Percentiles rank a stretch among this genome's conserved stretches.
These are phyloP conservation scores for Marmota monax DNA, from an alignment of 2,113 vertebrate genomes.

Conservation along the genomic window DNA sequence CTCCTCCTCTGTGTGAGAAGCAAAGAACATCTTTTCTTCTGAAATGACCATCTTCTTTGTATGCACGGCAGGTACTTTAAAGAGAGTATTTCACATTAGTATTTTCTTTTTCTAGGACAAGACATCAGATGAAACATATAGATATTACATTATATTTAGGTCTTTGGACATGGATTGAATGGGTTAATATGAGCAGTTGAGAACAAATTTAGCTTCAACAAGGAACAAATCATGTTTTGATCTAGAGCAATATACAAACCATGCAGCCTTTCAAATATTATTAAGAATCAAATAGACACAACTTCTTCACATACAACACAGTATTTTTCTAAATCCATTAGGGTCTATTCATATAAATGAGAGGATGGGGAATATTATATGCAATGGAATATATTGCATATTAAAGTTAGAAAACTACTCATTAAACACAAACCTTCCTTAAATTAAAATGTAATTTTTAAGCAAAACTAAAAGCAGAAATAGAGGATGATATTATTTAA, in stretches of 20 bases:
- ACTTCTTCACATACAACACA: slow-evolving; percentile 73
- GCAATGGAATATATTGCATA: slow-evolving; percentile 16
- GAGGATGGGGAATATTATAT: slow-evolving; percentile 55
- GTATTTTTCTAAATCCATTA: slow-evolving; percentile 57
- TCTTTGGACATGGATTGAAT: slow-evolving; percentile 75
- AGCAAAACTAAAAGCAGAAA: slow-evolving; percentile 53
- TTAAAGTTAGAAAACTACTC: slow-evolving; percentile 71
- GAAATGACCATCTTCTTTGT: slow-evolving; percentile 88
- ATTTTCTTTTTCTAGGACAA: slow-evolving; percentile 72
- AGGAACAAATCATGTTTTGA: slow-evolving; percentile 49
- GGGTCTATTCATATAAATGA: slow-evolving; percentile 53
- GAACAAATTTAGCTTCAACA: slow-evolving; percentile 46
- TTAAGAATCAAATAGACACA: slow-evolving; percentile 76
- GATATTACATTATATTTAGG: slow-evolving; percentile 37
- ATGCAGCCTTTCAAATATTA: slow-evolving; percentile 67
- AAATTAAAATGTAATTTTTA: slow-evolving; percentile 56
- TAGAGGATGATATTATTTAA: slow-evolving; percentile 60
- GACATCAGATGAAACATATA: slow-evolving; percentile 66
- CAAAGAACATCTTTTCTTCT: slow-evolving; percentile 91
- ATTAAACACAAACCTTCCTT: slow-evolving; percentile 62
- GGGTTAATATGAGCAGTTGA: slow-evolving; percentile 76
- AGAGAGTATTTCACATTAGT: slow-evolving; percentile 86
- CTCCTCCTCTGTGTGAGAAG: slow-evolving; percentile 89
- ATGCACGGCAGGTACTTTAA: slow-evolving; percentile 89
- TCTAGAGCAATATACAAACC: slow-evolving; percentile 34